Evolutionary conservation across 1,140 invertebrate genomes (phyloP).

Genomic region (Trichogramma pretiosum): DNA sequence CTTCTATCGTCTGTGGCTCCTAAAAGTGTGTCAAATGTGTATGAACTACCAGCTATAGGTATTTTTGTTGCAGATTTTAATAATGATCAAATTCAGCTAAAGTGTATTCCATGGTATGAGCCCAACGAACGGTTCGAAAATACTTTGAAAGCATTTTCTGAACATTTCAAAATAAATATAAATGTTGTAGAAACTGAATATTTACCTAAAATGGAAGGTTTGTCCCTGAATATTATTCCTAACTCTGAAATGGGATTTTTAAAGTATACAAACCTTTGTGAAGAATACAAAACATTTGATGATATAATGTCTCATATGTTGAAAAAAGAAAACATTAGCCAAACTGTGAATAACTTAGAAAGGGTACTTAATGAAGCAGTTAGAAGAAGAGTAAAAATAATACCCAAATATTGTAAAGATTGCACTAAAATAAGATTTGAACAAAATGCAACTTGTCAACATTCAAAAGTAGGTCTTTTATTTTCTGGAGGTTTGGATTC

Average conservation of each 20-base stretch:
- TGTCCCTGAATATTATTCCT: not conserved
- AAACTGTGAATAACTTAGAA: slow-evolving; percentile 46
- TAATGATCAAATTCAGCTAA: slow-evolving; percentile 35
- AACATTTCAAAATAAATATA: slow-evolving; percentile 34
- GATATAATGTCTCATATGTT: slow-evolving; percentile 44
- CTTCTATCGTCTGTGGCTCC: slow-evolving; percentile 54
- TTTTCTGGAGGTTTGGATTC: slow-evolving; percentile 97
- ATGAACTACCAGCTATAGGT: slow-evolving; percentile 68
- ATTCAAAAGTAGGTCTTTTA: slow-evolving; percentile 74
- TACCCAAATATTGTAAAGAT: slow-evolving; percentile 57
- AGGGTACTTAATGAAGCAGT: slow-evolving; percentile 55
- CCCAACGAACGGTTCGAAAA: slow-evolving; percentile 30
- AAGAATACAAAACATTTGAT: slow-evolving; percentile 38
- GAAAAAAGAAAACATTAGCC: slow-evolving; percentile 34
- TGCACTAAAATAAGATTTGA: slow-evolving; percentile 44
- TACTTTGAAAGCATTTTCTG: slow-evolving; percentile 34
- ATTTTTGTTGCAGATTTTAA: slow-evolving; percentile 56
- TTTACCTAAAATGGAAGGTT: slow-evolving; percentile 14
- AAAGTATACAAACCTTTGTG: slow-evolving; percentile 38
- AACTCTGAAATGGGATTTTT: slow-evolving; percentile 15
- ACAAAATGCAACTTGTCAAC: slow-evolving; percentile 42
- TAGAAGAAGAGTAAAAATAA: slow-evolving; percentile 51
- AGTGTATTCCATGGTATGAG: slow-evolving; percentile 38
- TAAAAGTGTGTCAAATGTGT: slow-evolving; percentile 45
- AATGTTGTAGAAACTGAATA: slow-evolving; percentile 17